These are phyloP conservation scores for Thecophora atra DNA, from an alignment of 2,888 invertebrate species.

Conservation along the genomic window DNA sequence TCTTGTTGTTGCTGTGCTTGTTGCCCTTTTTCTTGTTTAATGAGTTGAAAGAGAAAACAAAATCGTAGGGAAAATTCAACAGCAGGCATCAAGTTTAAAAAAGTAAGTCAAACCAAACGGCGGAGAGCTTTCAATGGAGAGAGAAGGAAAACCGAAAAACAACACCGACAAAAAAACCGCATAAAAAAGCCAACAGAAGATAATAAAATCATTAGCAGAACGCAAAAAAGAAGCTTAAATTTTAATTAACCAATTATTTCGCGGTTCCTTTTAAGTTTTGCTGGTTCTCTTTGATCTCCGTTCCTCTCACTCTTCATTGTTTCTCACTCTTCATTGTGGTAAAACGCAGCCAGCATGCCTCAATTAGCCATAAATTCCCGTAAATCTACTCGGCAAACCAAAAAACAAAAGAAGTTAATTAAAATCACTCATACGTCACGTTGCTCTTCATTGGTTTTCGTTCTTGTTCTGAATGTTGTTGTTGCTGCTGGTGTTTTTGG, in stretches of 20 bases:
- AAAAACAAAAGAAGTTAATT: background rate
- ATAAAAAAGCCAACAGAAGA: background rate
- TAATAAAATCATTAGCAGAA: conserved; percentile 13
- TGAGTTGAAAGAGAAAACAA: too few relatives aligned
- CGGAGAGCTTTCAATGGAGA: too few relatives aligned
- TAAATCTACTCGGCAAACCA: background rate
- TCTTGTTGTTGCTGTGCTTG: too few relatives aligned
- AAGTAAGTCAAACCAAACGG: too few relatives aligned
- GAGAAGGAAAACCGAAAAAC: background rate
- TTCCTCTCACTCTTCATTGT: background rate
- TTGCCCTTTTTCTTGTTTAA: too few relatives aligned
- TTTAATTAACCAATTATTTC: conserved; percentile 27
- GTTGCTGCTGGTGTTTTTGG: background rate
- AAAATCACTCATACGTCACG: conserved; percentile 5
- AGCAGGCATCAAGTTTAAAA: too few relatives aligned
- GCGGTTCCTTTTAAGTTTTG: background rate
- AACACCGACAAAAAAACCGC: background rate
- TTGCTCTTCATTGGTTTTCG: background rate
- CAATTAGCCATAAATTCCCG: background rate
- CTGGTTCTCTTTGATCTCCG: background rate
- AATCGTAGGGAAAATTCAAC: too few relatives aligned
- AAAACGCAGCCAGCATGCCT: background rate
- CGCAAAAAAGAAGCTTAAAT: conserved; percentile 23
- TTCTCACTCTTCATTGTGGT: background rate
- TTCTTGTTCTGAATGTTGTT: background rate